Base-by-base conservation (phyloP, 2,888 invertebrate species). In the Ptychoptera albimana region DNA sequence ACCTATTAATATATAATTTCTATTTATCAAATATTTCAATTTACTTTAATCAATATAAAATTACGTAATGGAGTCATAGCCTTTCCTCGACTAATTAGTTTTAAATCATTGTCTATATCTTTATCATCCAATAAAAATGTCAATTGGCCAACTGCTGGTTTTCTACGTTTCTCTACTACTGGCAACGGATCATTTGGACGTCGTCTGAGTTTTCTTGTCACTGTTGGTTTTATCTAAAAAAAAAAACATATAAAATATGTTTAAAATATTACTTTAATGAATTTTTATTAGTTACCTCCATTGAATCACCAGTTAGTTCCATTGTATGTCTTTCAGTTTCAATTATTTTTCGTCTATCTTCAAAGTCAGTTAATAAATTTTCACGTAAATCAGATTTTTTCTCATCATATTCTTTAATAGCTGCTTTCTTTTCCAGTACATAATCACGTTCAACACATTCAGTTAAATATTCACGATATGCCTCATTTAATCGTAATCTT, bases 161-260 rank as follows among this genome's bases (percentile, higher is more conserved):
- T 84, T 44, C 93, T 71, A 2, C 93, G 77, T 64, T 93, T 92
- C 47, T 80, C 79, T 8, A 87, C 86, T 48, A 82, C 77, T 5
- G 92, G 93, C 37, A 87, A 74, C 0, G 94, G 94, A 63, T 94
- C 94, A 63, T 96, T 94, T 0, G 93, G 93, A 16, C 96, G 73
- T 48, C 94, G 72, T 5, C 96, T 71, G 23, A 96, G 68, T 63
- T 94, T 96, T 23, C 96, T 73, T 30, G 94, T 96, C 70, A 92
- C 85, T n/a, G 87, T 86, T 10, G 94, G 91, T 59, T 94, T 94
- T n/a, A 86, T 78, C 75, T 80, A 62, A 4, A 34, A 41, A 48
- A 45, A 34, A 42, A 38, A 46, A 45, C 12, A 30, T 45, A 12
- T 35, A 45, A 44, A 11, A 43, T 23, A 46, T 8, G 9, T 8